Percentiles rank a stretch among this genome's conserved stretches.
These are phyloP conservation scores for Micromesistius poutassou DNA, from an alignment of 2,797 vertebrate species.

Conservation along the genomic window DNA sequence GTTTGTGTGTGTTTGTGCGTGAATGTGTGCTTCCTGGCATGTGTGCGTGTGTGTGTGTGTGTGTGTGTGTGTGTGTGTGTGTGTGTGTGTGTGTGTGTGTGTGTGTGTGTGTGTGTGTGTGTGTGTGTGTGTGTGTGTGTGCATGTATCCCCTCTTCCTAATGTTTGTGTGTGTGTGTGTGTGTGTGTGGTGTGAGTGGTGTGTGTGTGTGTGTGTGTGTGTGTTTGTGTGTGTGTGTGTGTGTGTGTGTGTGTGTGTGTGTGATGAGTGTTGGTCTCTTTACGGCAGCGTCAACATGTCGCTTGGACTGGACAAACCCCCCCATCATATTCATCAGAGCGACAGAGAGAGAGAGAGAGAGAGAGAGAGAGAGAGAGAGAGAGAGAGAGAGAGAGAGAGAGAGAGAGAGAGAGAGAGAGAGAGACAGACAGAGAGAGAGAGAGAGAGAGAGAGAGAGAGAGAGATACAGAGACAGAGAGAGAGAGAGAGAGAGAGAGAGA, in stretches of 20 bases:
- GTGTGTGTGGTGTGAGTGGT: conserved; percentile 1
- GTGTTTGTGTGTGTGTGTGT: neutral
- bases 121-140: neutral
- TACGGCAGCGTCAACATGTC: neutral
- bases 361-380: neutral
- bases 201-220: neutral
- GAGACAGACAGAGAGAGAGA: neutral
- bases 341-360: neutral
- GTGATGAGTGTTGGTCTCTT: neutral
- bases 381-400: neutral
- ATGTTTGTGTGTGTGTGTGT: neutral
- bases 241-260: neutral
- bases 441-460: neutral
- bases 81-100: no score
- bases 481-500: neutral
- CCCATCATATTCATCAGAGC: no score
- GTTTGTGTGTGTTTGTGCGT: no score
- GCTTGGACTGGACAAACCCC: neutral
- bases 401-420: neutral
- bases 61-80: neutral
- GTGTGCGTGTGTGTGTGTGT: neutral
- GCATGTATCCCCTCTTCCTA: no score
- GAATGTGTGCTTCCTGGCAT: neutral
- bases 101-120: neutral
- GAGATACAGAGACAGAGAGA: neutral